Evolutionary conservation across 2,888 invertebrate species (phyloP).

Genomic region (Chalcosyrphus nemorum): DNA sequence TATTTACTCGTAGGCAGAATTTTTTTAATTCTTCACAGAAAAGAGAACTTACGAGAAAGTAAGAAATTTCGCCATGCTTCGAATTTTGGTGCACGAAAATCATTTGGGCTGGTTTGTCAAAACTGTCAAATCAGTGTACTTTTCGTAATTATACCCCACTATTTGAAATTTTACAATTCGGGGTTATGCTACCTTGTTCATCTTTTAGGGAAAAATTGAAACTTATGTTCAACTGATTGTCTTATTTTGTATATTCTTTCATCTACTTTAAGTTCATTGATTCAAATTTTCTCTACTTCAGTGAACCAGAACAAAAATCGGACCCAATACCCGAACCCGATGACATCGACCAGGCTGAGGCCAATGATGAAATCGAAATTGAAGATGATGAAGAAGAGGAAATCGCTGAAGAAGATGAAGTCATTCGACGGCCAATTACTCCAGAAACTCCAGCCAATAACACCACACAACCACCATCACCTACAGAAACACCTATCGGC

Average conservation of each 20-base stretch:
- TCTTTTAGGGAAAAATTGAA: no score
- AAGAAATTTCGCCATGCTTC: no score
- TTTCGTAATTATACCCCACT: no score
- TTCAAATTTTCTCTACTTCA: not conserved
- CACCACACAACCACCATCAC: constrained; percentile 12
- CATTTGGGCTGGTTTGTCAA: no score
- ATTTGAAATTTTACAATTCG: no score
- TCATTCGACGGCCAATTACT: constrained; percentile 67
- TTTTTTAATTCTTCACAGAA: no score
- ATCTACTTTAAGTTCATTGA: not conserved
- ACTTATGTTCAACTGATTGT: no score
- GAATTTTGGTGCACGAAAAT: no score
- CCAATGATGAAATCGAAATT: constrained; percentile 37
- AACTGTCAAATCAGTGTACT: no score
- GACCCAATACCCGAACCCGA: constrained; percentile 8
- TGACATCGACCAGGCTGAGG: constrained; percentile 1
- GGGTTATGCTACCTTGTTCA: no score
- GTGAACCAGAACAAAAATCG: constrained; percentile 6
- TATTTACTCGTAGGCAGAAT: no score
- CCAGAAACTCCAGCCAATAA: constrained; percentile 58
- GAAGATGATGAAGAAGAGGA: constrained; percentile 74
- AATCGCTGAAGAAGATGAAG: constrained; percentile 73
- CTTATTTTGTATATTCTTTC: not conserved
- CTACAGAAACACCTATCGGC: constrained; percentile 6
- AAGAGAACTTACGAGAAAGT: no score